phyloP scores from a whole-genome alignment of 2,797 vertebrate species.

The Crenichthys baileyi region DNA sequence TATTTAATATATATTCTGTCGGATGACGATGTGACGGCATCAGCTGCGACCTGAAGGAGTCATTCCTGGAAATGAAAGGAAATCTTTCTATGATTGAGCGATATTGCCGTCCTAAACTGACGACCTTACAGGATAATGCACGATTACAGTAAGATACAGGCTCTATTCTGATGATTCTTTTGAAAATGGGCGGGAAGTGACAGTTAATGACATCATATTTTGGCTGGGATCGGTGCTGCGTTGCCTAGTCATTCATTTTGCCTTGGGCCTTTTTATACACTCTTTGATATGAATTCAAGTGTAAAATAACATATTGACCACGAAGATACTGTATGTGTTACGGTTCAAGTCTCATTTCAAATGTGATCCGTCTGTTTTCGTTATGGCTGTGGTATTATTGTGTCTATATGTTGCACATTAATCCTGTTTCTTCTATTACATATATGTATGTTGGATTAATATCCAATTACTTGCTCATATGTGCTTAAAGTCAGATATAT shows the following conservation, averaged over 20 bases:
- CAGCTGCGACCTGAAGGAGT: neutral
- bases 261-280: neutral
- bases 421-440: neutral
- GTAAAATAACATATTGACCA: neutral
- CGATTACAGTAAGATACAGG: neutral
- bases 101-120: neutral
- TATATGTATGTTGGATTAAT: too few species aligned
- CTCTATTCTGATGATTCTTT: conserved; percentile 33
- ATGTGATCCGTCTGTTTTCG: conserved; percentile 10
- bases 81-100: neutral
- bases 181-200: conserved; percentile 80
- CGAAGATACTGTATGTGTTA: neutral
- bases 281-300: neutral
- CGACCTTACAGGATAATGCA: neutral
- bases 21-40: neutral
- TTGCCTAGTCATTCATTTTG: too few species aligned
- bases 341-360: conserved; percentile 11
- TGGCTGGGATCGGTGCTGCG: conserved; percentile 15
- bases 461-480: too few species aligned
- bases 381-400: rapidly evolving
- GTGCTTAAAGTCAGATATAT: too few species aligned
- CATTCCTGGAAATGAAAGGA: conserved; percentile 2
- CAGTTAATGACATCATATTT: conserved; percentile 50
- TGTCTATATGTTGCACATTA: neutral
- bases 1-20: neutral